Evolutionary conservation across 1,140 invertebrate genomes (phyloP).

Genomic region (Drosophila ficusphila): DNA sequence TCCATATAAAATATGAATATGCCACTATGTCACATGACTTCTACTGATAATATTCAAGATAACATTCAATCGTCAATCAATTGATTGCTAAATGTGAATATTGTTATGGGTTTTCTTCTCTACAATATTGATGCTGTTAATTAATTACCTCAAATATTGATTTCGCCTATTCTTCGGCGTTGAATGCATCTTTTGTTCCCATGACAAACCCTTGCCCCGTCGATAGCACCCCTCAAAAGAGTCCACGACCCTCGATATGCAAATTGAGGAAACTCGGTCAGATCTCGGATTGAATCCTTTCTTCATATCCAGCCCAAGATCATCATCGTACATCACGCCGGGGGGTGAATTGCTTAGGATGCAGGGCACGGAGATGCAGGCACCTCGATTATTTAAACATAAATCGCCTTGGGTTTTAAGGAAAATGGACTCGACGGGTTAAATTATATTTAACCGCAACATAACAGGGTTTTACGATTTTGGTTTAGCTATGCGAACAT

Average conservation of each 20-base stretch:
- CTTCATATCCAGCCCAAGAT: constrained; percentile 15
- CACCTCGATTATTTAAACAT: constrained; percentile 49
- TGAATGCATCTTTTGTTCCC: constrained; percentile 75
- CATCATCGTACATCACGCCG: constrained; percentile 38
- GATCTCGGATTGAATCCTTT: constrained; percentile 39
- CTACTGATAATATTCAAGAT: constrained; percentile 46
- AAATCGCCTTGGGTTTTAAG: constrained; percentile 35
- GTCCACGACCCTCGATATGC: constrained; percentile 59
- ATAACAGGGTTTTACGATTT: neutral
- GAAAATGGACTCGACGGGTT: constrained; percentile 7
- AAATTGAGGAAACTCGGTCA: constrained; percentile 58
- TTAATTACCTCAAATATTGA: constrained; percentile 83
- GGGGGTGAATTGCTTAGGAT: constrained; percentile 56
- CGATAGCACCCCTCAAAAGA: constrained; percentile 26
- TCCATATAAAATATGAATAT: neutral
- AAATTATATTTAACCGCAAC: constrained; percentile 38
- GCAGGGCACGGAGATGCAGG: constrained; percentile 24
- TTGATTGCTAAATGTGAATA: constrained; percentile 76
- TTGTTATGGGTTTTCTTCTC: constrained; percentile 50
- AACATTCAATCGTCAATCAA: constrained; percentile 66
- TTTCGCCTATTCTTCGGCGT: constrained; percentile 65
- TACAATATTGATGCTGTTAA: constrained; percentile 70
- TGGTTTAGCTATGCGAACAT: neutral
- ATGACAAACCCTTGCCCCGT: constrained; percentile 64
- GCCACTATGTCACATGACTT: constrained; percentile 31